phyloP scores from a whole-genome alignment of 2,797 vertebrate species.

The Cirrhinus mrigala region DNA sequence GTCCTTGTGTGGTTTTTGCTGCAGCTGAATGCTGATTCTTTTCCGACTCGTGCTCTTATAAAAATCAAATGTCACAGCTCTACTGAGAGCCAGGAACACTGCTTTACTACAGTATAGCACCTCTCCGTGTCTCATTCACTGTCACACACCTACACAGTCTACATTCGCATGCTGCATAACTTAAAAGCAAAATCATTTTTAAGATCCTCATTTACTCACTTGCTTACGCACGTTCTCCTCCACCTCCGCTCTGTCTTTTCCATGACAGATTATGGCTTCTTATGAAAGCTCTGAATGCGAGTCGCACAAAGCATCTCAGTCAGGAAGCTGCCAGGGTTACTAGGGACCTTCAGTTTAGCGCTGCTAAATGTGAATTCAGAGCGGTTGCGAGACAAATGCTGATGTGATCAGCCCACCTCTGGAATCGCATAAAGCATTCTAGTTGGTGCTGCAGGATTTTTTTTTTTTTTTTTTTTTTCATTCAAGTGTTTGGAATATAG shows the following conservation, averaged over 20 bases:
- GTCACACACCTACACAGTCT: conserved; percentile 26
- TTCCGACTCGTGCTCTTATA: not conserved
- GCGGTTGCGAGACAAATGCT: not conserved
- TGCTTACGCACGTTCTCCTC: not conserved
- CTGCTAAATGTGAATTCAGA: conserved; percentile 3
- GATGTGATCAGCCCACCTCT: not conserved
- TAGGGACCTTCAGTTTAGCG: not conserved
- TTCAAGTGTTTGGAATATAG: not conserved
- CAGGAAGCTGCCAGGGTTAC: not conserved
- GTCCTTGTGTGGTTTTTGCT: not conserved
- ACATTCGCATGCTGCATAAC: conserved; percentile 2
- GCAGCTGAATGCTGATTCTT: not conserved
- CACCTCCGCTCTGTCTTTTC: conserved; percentile 23
- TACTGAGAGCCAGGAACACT: not conserved
- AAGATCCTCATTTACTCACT: conserved; percentile 12
- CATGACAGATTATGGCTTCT: conserved; percentile 8
- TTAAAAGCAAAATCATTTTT: conserved; percentile 14
- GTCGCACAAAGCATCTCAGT: not conserved
- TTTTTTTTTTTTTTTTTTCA: no score
- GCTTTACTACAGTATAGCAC: conserved; percentile 3
- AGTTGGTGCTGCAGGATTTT: no score
- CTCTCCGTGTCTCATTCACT: conserved; percentile 21
- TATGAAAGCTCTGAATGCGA: not conserved
- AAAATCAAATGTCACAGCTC: not conserved
- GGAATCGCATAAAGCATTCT: not conserved